Percentiles rank a stretch among this genome's conserved stretches.
Conservation (phyloP, 2,797 vertebrate species). For the Semotilus atromaculatus region DNA sequence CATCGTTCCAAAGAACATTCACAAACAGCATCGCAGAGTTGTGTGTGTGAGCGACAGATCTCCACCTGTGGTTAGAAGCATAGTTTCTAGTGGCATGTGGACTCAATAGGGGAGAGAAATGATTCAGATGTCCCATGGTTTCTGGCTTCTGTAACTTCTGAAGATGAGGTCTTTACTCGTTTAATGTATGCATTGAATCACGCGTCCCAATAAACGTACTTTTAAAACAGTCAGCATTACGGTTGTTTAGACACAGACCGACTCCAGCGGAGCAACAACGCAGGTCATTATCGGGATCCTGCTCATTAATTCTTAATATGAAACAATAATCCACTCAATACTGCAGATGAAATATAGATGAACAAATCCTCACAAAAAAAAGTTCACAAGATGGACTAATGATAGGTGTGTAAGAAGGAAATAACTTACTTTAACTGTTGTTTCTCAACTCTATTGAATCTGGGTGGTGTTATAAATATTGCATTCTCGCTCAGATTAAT, state of each 20-base stretch:
- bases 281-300: conserved; percentile 47
- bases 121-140: neutral
- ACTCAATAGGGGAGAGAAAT: neutral
- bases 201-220: neutral
- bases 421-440: neutral
- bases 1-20: too few relatives aligned
- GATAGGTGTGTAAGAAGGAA: neutral
- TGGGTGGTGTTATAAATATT: neutral
- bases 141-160: neutral
- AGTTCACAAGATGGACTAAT: neutral
- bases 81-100: too few relatives aligned
- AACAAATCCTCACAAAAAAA: neutral
- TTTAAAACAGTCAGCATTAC: conserved; percentile 1
- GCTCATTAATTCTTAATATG: conserved; percentile 52
- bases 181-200: neutral
- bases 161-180: neutral
- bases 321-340: conserved; percentile 38
- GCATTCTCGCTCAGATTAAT: neutral
- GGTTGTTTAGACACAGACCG: neutral
- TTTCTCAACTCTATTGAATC: neutral
- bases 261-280: neutral
- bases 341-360: conserved; percentile 55
- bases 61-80: too few relatives aligned
- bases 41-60: too few relatives aligned
- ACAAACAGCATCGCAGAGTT: too few relatives aligned